phyloP scores from a whole-genome alignment of 2,797 vertebrate genomes.

The Bovichtus diacanthus region DNA sequence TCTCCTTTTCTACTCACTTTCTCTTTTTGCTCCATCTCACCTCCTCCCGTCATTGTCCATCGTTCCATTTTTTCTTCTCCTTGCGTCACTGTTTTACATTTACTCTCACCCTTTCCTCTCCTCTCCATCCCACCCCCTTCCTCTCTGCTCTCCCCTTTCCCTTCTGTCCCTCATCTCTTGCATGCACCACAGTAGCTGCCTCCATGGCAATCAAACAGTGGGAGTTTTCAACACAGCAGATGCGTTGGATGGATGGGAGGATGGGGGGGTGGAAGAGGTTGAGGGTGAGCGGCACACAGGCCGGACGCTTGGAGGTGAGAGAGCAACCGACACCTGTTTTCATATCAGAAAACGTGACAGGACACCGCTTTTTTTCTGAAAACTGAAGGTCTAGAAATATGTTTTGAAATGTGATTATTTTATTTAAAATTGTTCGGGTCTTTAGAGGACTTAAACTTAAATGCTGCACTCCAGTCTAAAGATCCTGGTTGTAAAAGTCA shows the following conservation, averaged over 20 bases:
- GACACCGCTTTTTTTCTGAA: neutral
- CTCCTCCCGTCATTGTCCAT: neutral
- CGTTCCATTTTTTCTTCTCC: neutral
- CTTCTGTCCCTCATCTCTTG: constrained; percentile 60
- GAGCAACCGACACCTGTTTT: constrained; percentile 56
- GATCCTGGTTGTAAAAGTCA: neutral
- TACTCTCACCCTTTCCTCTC: constrained; percentile 1
- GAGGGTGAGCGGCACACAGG: constrained; percentile 45
- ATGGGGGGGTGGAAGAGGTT: constrained; percentile 55
- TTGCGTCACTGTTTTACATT: neutral
- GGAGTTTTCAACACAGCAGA: constrained; percentile 77
- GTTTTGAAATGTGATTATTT: constrained; percentile 1
- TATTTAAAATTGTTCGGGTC: neutral
- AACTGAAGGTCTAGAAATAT: neutral
- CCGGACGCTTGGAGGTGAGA: constrained; percentile 40
- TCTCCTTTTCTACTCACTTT: neutral
- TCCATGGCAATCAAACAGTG: constrained; percentile 79
- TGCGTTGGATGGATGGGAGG: constrained; percentile 67
- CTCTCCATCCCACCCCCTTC: neutral
- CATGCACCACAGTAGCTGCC: constrained; percentile 59
- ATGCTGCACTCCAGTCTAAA: neutral
- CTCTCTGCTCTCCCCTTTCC: constrained; percentile 34
- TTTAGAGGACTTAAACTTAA: neutral
- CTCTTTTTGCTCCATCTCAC: neutral
- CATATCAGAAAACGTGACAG: constrained; percentile 19